Conservation (phyloP, 2,113 vertebrate genomes). For the Amphiprion ocellaris region DNA sequence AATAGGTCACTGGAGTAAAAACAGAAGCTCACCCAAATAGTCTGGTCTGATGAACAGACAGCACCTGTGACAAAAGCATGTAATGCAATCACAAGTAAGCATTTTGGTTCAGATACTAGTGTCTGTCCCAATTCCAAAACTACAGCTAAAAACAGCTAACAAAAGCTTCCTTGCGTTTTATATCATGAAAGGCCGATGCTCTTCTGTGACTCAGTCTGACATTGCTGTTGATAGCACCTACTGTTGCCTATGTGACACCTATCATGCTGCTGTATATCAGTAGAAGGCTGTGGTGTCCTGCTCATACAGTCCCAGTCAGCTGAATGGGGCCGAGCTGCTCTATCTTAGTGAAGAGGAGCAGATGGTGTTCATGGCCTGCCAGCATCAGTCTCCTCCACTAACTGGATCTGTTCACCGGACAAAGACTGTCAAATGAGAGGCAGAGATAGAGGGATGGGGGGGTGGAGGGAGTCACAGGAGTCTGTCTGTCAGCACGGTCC, state of each 20-base stretch:
- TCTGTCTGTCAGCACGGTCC: slow-evolving; percentile 31
- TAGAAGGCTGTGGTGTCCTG: slow-evolving; percentile 3
- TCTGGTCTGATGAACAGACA: not conserved
- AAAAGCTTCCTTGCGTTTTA: not conserved
- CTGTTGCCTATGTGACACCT: not conserved
- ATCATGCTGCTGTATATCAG: slow-evolving; percentile 8
- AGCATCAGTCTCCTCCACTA: slow-evolving; percentile 55
- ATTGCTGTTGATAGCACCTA: not conserved
- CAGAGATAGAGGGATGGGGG: slow-evolving; percentile 18
- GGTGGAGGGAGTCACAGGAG: slow-evolving; percentile 13
- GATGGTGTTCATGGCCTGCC: slow-evolving; percentile 69
- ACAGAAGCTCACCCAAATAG: no score
- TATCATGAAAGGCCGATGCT: not conserved
- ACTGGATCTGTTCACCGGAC: slow-evolving; percentile 55
- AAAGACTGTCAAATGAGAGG: slow-evolving; percentile 51
- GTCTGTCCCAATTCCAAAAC: not conserved
- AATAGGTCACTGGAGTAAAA: no score
- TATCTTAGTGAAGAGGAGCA: slow-evolving; percentile 59
- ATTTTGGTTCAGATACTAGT: not conserved
- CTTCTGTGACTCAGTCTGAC: not conserved
- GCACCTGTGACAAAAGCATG: not conserved
- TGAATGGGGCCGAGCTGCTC: slow-evolving; percentile 22
- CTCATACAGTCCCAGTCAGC: slow-evolving; percentile 5
- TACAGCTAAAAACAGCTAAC: not conserved
- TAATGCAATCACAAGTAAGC: not conserved